phyloP scores from a whole-genome alignment of 2,113 vertebrate species.

The Gasterosteus nipponicus region DNA sequence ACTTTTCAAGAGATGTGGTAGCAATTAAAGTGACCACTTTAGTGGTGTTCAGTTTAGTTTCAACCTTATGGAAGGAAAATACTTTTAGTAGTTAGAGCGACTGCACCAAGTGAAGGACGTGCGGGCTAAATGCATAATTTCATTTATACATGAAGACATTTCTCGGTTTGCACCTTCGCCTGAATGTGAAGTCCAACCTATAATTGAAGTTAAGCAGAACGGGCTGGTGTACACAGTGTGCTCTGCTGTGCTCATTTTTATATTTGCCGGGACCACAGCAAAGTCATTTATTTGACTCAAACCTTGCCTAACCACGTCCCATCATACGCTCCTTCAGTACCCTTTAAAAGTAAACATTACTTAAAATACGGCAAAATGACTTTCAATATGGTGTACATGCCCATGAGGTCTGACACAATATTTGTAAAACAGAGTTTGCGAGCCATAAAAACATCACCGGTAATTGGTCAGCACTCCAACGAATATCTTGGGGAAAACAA shows the following conservation, averaged over 20 bases:
- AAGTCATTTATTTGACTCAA: not conserved
- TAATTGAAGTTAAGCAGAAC: conserved; percentile 1
- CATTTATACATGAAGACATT: not conserved
- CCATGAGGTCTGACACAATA: not conserved
- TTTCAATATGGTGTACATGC: not conserved
- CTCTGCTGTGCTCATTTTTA: not conserved
- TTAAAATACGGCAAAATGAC: not conserved
- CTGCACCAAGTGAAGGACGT: not conserved
- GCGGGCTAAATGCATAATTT: not conserved
- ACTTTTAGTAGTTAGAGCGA: conserved; percentile 1
- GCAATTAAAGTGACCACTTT: conserved; percentile 19
- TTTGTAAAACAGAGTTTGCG: not conserved
- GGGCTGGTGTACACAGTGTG: not conserved
- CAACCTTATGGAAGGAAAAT: not conserved
- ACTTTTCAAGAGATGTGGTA: conserved; percentile 12
- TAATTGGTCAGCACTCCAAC: not conserved
- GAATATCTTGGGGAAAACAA: not conserved
- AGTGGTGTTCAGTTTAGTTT: not conserved
- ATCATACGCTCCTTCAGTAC: not conserved
- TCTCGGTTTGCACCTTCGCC: not conserved
- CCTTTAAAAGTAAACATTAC: not conserved
- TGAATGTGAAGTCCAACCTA: conserved; percentile 1
- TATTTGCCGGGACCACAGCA: not conserved
- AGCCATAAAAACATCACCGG: not conserved
- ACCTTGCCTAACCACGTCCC: not conserved